phyloP scores from a whole-genome alignment of 2,797 vertebrate species.

The Nasua narica region DNA sequence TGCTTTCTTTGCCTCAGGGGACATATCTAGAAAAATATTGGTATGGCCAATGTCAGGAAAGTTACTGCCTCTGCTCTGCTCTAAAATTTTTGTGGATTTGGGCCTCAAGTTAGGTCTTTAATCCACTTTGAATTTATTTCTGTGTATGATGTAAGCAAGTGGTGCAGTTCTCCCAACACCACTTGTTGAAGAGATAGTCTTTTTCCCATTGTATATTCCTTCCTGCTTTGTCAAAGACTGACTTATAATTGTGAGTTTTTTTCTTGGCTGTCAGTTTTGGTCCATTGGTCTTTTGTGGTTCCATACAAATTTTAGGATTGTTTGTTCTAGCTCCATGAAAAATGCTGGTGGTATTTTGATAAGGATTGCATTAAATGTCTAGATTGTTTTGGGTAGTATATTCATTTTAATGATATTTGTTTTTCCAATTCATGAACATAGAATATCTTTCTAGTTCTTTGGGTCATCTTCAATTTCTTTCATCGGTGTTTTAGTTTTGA shows the following conservation, averaged over 20 bases:
- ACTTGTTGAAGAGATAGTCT: not conserved
- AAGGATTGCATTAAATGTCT: too few species aligned
- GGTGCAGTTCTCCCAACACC: not conserved
- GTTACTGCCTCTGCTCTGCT: not conserved
- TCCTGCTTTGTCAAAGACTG: too few species aligned
- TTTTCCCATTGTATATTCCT: not conserved
- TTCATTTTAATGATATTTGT: too few species aligned
- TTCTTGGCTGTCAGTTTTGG: too few species aligned
- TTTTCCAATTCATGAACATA: too few species aligned
- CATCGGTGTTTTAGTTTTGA: not conserved
- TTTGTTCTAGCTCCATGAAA: too few species aligned
- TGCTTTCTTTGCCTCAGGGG: not conserved
- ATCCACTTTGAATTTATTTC: not conserved
- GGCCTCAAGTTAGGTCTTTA: not conserved
- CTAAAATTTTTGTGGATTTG: not conserved
- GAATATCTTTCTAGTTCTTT: not conserved
- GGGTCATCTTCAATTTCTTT: not conserved
- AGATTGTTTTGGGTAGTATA: too few species aligned
- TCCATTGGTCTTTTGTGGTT: too few species aligned
- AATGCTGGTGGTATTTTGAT: too few species aligned
- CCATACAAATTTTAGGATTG: too few species aligned
- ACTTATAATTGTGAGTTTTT: too few species aligned
- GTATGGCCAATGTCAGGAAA: not conserved
- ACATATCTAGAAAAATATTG: not conserved
- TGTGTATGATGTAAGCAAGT: not conserved